These are phyloP conservation scores for Drosophila micromelanica DNA, from an alignment of 1,140 invertebrate genomes.

Conservation along the genomic window DNA sequence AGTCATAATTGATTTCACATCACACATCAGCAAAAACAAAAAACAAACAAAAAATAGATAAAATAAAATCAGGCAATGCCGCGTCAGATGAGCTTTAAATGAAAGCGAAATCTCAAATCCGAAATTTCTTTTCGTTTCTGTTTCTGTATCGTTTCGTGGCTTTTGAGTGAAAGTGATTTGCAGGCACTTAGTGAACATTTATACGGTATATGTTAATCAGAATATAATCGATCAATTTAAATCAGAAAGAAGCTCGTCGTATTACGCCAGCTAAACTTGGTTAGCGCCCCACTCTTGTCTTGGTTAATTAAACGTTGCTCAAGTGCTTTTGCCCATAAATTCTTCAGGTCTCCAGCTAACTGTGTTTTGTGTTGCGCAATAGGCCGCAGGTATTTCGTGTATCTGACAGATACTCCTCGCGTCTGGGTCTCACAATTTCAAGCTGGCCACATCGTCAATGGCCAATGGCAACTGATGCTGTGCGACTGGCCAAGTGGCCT, in stretches of 20 bases:
- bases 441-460: constrained; percentile 51
- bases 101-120: constrained; percentile 72
- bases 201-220: constrained; percentile 72
- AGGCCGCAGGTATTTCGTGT: constrained; percentile 27
- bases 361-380: constrained; percentile 61
- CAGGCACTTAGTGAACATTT: constrained; percentile 58
- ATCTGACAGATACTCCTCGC: constrained; percentile 41
- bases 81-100: constrained; percentile 50
- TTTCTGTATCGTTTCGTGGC: constrained; percentile 47
- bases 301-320: constrained; percentile 58
- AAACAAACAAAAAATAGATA: background rate
- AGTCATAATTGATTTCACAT: constrained; percentile 81
- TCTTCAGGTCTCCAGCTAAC: constrained; percentile 52
- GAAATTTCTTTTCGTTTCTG: constrained; percentile 62
- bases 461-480: constrained; percentile 63
- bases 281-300: background rate
- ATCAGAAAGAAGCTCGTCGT: constrained; percentile 25
- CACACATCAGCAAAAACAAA: constrained; percentile 35
- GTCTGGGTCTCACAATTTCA: constrained; percentile 34
- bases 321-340: constrained; percentile 62
- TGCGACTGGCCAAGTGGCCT: constrained; percentile 46
- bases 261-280: background rate
- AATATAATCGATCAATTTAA: constrained; percentile 61
- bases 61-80: constrained; percentile 1
- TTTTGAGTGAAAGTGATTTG: constrained; percentile 74